Conservation (phyloP, 2,797 vertebrate species). For the Enteromius treurensis region DNA sequence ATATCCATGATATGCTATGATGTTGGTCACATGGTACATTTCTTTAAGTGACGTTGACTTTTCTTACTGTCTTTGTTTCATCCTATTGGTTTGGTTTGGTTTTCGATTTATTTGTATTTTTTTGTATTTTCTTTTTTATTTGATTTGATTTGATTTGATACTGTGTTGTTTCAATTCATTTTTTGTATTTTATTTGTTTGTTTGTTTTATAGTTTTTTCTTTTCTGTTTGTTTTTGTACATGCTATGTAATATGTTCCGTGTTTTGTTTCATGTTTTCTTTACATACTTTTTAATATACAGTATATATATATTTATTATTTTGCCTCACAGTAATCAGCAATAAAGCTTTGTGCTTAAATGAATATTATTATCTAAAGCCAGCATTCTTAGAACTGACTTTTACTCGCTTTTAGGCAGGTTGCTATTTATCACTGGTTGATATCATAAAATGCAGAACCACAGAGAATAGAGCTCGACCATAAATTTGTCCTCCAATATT, state of each 20-base stretch:
- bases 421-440: slow-evolving; percentile 36
- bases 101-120: neutral
- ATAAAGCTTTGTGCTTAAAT: neutral
- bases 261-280: neutral
- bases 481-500: slow-evolving; percentile 54
- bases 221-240: neutral
- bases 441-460: slow-evolving; percentile 39
- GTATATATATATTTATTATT: no score
- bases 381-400: neutral
- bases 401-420: slow-evolving; percentile 25
- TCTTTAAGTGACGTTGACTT: neutral
- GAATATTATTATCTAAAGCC: neutral
- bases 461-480: slow-evolving; percentile 42
- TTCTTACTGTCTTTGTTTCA: neutral
- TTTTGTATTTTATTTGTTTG: no score
- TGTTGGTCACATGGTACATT: neutral
- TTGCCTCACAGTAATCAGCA: neutral
- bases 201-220: neutral
- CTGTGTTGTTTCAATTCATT: neutral
- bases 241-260: neutral
- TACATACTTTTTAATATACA: no score
- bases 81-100: neutral
- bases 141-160: neutral
- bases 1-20: neutral
- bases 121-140: neutral